Evolutionary conservation across 2,113 vertebrate species (phyloP).

Genomic region (Formicarius rufipectus): DNA sequence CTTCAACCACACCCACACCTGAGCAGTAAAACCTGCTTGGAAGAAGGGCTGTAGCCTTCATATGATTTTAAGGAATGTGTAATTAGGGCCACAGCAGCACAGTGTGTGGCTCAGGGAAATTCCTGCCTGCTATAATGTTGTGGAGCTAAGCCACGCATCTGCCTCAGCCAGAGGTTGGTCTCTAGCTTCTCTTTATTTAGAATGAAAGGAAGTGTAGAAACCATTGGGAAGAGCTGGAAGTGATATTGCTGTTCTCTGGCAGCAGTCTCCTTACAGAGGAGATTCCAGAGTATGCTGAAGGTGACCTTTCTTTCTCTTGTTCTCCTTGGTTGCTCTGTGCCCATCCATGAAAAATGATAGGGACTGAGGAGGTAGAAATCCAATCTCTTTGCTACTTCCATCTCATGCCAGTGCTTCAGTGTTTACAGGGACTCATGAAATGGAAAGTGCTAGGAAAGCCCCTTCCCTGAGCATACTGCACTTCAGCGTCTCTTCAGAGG

Average conservation of each 20-base stretch:
- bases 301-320: neutral
- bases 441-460: neutral
- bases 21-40: neutral
- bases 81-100: neutral
- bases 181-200: neutral
- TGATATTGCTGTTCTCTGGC: neutral
- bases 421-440: neutral
- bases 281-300: neutral
- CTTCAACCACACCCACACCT: neutral
- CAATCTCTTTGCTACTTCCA: neutral
- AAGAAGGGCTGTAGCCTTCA: neutral
- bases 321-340: neutral
- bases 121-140: neutral
- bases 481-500: neutral
- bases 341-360: neutral
- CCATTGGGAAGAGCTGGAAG: neutral
- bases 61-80: neutral
- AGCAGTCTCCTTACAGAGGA: neutral
- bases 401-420: fast-evolving
- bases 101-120: fast-evolving
- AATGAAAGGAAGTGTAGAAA: neutral
- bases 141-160: neutral
- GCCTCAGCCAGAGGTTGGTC: neutral
- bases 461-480: neutral
- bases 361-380: neutral